Evolutionary conservation across 2,113 vertebrate species (phyloP), one percentile per base, ranked within the genome.

Genomic region (Rhynchomys soricoides): DNA sequence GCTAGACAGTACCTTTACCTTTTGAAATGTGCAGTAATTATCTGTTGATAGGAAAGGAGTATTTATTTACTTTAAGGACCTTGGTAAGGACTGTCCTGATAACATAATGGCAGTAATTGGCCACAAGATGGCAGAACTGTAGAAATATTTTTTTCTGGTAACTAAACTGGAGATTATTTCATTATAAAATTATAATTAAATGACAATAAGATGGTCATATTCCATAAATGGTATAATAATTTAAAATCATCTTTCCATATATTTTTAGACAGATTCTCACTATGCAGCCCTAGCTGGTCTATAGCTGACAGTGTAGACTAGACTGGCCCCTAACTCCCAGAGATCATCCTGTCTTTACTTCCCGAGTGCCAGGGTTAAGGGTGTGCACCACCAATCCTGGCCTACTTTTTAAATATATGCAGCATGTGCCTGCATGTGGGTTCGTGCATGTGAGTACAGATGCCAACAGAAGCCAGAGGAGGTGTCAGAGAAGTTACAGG

Each of bases 51-150:
- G 75, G 10, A 88, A 89, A 77, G 50, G 73, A 71, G 29, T 50
- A 29, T 29, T 26, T 45, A 95, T 66, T 78, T 45, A 95, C 59
- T 78, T 94, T 75, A 90, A 97, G 75, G 26, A 55, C 48, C 57
- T 40, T 26, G 8, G 40, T 71, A 45, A 52, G 55, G 37, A 34
- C 15, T 26, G 15, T 73, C 66, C 26, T 83, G 50, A 77, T 50
- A 43, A 62, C 3, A 31, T 9, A 85, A 75, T 0, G 24, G 34
- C 31, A 31, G 22, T 81, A 73, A 75, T 24, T 81, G 75, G 57
- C 90, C 96, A 93, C 92, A 78, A 90, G 92, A 43, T 66, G 89
- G 62, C 79, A 92, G 91, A 85, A 83, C 8, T 94, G 37, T 40
- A 91, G 71, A 81, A 43, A 90, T 13, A 40, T 29, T 43, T 83